Base-by-base conservation (phyloP, 2,888 invertebrate species). In the Psylliodes chrysocephalus region DNA sequence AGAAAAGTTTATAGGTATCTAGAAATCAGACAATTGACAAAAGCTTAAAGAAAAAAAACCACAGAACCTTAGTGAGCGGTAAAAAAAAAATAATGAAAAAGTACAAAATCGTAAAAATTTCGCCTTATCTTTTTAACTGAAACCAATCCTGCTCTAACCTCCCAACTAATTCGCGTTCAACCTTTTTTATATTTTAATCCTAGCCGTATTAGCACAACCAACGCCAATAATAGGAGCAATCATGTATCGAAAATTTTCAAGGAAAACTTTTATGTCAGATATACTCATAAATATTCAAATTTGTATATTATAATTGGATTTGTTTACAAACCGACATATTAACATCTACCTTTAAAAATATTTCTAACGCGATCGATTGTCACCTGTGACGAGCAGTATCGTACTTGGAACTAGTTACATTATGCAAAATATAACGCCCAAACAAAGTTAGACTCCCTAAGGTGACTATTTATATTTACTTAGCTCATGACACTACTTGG, bases 141-240 rank as follows among this genome's bases (percentile, higher is more conserved):
- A 30, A 10, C 38, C 38, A 14, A 10, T 14, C 14, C 38, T 38
- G 38, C 14, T 3, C 10, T 2, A 38, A 14, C 15, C 38, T 38
- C 30, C 30, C 10, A 30, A 30, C 30, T 30, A 10, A 30, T 30
- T 30, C 30, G 30, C 30, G 38, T 38, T 5, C 38, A 12, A 7
- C 38, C 38, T 38, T 38, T 38, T 38, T 14, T 38, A 38, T 38
- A 14, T 38, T 38, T 38, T 38, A 14, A 38, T 38, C 14, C 40
- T 47, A 15, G 3, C 59, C 51, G 52, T 19, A 54, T 25, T 10
- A 15, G 33, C 25, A 30, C 47, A 53, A 18, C 52, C 44, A 52
- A 30, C 49, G 42, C 55, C 40, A 51, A 47, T 54, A 63, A 63
- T 57, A 47, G 33, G 53, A 63, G 56, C 63, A 52, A 17, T 22